Conservation (phyloP, 2,113 vertebrate genomes). For the Tachysurus vachellii region DNA sequence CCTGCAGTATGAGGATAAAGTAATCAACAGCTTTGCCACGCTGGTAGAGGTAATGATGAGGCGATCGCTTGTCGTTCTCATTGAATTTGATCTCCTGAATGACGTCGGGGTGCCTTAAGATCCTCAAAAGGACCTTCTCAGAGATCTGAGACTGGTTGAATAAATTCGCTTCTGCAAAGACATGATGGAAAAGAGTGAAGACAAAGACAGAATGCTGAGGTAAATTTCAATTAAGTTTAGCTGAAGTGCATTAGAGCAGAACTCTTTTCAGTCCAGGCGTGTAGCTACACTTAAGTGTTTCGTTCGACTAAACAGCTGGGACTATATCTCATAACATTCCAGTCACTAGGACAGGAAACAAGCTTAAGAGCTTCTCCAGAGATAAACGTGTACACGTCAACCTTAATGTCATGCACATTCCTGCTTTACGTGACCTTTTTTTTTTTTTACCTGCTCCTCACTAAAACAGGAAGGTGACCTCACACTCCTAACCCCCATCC, state of each 20-base stretch:
- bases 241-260: neutral
- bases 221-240: neutral
- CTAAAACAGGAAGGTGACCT: conserved; percentile 19
- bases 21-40: conserved; percentile 86
- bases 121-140: conserved; percentile 89
- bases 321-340: neutral
- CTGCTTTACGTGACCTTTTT: neutral
- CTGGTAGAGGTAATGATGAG: conserved; percentile 84
- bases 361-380: neutral
- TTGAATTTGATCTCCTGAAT: conserved; percentile 93
- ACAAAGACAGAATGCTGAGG: neutral
- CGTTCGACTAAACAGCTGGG: neutral
- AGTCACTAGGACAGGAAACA: neutral
- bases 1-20: conserved; percentile 91
- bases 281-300: neutral
- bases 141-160: conserved; percentile 84
- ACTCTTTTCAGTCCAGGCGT: neutral
- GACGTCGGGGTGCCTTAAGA: conserved; percentile 89
- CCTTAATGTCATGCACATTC: neutral
- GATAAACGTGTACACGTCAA: neutral
- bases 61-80: conserved; percentile 76
- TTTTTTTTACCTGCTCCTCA: neutral
- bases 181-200: neutral
- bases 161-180: conserved; percentile 80
- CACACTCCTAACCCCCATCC: neutral